Base-by-base conservation (phyloP, 1,140 invertebrate genomes). In the Asbolus verrucosus region DNA sequence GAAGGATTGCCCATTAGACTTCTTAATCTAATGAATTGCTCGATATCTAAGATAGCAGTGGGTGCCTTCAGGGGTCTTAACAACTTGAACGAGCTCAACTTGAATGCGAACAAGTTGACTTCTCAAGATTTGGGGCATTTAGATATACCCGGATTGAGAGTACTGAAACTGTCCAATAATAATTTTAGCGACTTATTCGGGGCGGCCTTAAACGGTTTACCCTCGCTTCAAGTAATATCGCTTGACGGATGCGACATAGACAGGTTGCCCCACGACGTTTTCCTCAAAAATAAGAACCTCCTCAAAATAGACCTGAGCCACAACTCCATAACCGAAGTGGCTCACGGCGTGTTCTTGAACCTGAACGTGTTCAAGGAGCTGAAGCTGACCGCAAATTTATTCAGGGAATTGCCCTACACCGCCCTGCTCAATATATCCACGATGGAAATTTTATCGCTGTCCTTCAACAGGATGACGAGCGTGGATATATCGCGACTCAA, bases 401-500 rank as follows among this genome's bases (percentile, higher is more conserved):
- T 96, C 19, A 81, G 84, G 15, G 87, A 88, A 6, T 87, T 96
- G 62, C 93, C 93, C 0, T 92, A 94, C 72, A 87, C 88, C 3
- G 89, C 93, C 0, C 82, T 96, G 0, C 85, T 88, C 38, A 91
- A 90, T 69, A 84, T 92, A 4, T 87, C 89, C 11, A 90, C 89
- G 6, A 80, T 95, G 61, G 91, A 94, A 78, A 88, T 84, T 13
- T 80, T 95, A 16, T 88, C 90, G 6, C 73, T 95, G 11, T 87
- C 91, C 0, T 82, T 85, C 6, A 95, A 95, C 79, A 85, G 88
- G 24, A 84, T 96, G 15, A 84, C 84, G 1, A 87, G 83, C 15
- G 83, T 96, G 1, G 92, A 95, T 75, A 87, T 92, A 69, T 91
- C 89, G n/a, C 88, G 90, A 78, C 83, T 95, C 30, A 87, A 87